phyloP scores from a whole-genome alignment of 2,888 invertebrate genomes.

The Cyclophora albipunctata region DNA sequence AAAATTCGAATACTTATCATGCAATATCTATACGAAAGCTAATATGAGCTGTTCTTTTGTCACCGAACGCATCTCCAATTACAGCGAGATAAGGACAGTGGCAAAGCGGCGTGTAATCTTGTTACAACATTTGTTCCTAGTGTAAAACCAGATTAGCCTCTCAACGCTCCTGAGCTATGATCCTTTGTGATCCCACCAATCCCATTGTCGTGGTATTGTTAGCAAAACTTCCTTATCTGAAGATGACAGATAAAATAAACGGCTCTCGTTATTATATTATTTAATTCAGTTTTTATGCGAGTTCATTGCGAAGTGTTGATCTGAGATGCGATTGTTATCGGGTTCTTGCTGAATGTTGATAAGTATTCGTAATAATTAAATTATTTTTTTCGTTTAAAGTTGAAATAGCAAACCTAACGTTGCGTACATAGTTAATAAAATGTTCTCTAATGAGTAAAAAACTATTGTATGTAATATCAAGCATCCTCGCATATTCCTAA shows the following conservation, averaged over 20 bases:
- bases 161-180: constrained; percentile 36
- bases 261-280: constrained; percentile 19
- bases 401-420: no score
- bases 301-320: constrained; percentile 18
- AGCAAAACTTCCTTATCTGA: constrained; percentile 39
- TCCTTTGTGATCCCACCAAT: constrained; percentile 54
- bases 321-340: background rate
- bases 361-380: no score
- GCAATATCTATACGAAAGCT: no score
- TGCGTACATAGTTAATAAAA: no score
- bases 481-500: no score
- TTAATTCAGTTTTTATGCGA: constrained; percentile 13
- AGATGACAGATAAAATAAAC: constrained; percentile 14
- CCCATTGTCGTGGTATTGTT: constrained; percentile 49
- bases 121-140: constrained; percentile 44
- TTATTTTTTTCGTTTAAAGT: no score
- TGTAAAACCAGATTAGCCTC: constrained; percentile 56
- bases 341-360: no score
- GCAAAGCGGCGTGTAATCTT: constrained; percentile 50
- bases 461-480: no score
- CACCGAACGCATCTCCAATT: constrained; percentile 42
- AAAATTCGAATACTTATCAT: no score
- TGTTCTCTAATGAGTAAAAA: no score
- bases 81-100: constrained; percentile 26
- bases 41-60: constrained; percentile 21